Evolutionary conservation across 2,113 vertebrate species (phyloP).

Genomic region (Patagioenas fasciata): DNA sequence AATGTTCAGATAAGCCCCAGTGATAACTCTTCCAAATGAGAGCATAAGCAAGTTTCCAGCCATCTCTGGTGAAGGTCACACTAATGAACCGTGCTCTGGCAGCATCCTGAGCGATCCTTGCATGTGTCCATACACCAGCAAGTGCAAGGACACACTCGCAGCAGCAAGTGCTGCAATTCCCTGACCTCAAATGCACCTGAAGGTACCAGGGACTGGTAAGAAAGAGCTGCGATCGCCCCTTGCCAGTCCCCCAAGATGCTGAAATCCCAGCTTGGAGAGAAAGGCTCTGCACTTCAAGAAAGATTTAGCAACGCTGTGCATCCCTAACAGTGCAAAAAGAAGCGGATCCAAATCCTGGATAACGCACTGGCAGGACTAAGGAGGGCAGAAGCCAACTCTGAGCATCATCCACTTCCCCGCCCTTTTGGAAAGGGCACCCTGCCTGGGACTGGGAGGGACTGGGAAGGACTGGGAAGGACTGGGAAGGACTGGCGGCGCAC

Average conservation of each 20-base stretch:
- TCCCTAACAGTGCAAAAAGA: not conserved
- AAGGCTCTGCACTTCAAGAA: not conserved
- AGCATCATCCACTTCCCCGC: not conserved
- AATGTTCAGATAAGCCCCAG: not conserved
- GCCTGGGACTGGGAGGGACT: not conserved
- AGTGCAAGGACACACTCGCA: not conserved
- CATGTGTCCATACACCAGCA: not conserved
- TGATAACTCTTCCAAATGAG: not conserved
- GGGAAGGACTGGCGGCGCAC: not conserved
- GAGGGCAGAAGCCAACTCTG: not conserved
- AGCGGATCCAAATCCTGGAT: fast-evolving
- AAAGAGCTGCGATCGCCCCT: not conserved
- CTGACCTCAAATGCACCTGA: not conserved
- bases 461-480: not conserved
- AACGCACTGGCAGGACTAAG: not conserved
- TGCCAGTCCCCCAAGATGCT: not conserved
- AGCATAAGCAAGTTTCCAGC: not conserved
- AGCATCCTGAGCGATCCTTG: not conserved
- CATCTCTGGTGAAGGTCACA: not conserved
- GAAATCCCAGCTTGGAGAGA: not conserved
- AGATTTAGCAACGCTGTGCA: not conserved
- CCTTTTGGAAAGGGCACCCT: not conserved
- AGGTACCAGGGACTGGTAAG: not conserved
- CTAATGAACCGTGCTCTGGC: not conserved
- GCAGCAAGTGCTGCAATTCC: not conserved